These are phyloP conservation scores for Gymnosoma rotundatum DNA, from an alignment of 2,888 invertebrate genomes.

Conservation along the genomic window DNA sequence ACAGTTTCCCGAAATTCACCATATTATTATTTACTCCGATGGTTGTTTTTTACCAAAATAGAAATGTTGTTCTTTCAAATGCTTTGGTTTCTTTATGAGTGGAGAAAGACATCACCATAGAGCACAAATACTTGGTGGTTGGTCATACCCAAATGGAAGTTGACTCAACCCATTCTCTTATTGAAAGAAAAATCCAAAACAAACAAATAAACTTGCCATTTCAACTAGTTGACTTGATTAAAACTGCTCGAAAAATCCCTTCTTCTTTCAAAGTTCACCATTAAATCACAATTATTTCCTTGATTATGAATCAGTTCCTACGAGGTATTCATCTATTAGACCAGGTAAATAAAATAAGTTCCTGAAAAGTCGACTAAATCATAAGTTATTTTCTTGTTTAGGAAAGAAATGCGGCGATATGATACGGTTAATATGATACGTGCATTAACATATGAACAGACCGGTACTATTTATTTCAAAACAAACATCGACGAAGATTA, in stretches of 20 bases:
- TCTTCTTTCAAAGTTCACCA: neutral
- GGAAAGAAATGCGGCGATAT: too few relatives aligned
- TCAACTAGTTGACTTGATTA: too few relatives aligned
- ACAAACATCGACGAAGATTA: too few relatives aligned
- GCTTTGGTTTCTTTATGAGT: slow-evolving; percentile 12
- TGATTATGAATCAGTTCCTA: neutral
- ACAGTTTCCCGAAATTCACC: slow-evolving; percentile 26
- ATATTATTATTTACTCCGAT: slow-evolving; percentile 49
- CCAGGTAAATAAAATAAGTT: neutral
- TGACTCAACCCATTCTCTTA: neutral
- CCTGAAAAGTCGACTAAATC: too few relatives aligned
- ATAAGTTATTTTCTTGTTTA: neutral
- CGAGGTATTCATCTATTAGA: neutral
- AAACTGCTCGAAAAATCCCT: too few relatives aligned
- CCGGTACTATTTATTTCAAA: too few relatives aligned
- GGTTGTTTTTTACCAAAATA: slow-evolving; percentile 44
- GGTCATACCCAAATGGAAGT: neutral
- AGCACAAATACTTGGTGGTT: neutral
- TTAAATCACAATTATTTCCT: neutral
- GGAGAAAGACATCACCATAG: slow-evolving; percentile 9
- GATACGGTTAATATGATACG: too few relatives aligned
- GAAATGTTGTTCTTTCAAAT: slow-evolving; percentile 16
- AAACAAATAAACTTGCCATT: neutral
- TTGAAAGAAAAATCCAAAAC: neutral
- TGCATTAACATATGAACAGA: too few relatives aligned